These are phyloP conservation scores for Amblyjoppa proteus DNA, from an alignment of 2,888 invertebrate species.

Conservation along the genomic window DNA sequence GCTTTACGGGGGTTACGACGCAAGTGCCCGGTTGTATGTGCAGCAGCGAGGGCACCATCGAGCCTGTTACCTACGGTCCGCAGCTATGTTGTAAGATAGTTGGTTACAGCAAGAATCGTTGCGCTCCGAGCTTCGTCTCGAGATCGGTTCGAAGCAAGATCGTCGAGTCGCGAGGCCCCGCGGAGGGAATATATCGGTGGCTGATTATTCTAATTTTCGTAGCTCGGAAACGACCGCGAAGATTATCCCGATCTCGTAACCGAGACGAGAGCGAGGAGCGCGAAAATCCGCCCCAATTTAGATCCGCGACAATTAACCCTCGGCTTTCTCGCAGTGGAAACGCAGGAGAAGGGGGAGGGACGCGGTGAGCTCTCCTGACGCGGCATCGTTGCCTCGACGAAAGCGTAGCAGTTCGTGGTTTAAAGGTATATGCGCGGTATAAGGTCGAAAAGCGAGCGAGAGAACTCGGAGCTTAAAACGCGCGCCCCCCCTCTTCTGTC, in stretches of 20 bases:
- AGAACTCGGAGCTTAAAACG: conserved; percentile 54
- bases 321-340: conserved; percentile 21
- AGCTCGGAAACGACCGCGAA: conserved; percentile 77
- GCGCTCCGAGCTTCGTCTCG: conserved; percentile 31
- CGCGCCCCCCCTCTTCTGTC: conserved; percentile 17
- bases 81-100: conserved; percentile 37
- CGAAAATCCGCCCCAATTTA: conserved; percentile 54
- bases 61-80: conserved; percentile 4
- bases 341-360: neutral
- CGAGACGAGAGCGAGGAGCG: conserved; percentile 31
- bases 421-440: conserved; percentile 14
- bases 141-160: conserved; percentile 14
- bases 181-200: neutral
- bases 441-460: conserved; percentile 39
- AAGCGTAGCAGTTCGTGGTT: conserved; percentile 41
- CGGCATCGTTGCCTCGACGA: conserved; percentile 35
- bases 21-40: conserved; percentile 56
- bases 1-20: conserved; percentile 70
- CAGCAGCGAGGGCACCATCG: neutral
- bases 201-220: conserved; percentile 66
- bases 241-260: conserved; percentile 77
- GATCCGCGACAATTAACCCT: conserved; percentile 60
- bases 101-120: neutral
- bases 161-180: neutral
- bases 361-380: conserved; percentile 40